phyloP scores from a whole-genome alignment of 2,797 vertebrate genomes.

The Phoebastria nigripes region DNA sequence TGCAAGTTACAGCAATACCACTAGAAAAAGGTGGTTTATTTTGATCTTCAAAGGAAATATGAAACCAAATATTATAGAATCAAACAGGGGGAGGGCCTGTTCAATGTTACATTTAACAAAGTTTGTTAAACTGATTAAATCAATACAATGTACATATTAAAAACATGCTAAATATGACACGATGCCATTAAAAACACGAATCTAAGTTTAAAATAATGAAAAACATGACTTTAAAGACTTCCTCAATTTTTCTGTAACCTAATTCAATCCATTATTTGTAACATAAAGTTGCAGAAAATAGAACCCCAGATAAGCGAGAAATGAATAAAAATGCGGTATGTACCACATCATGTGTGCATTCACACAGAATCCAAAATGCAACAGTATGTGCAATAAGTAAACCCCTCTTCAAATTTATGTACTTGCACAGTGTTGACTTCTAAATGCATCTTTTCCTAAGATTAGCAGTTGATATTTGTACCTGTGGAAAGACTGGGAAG shows the following conservation, averaged over 20 bases:
- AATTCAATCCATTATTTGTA: neutral
- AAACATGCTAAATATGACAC: neutral
- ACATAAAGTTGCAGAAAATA: neutral
- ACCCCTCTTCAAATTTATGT: neutral
- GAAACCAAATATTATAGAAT: neutral
- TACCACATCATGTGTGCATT: neutral
- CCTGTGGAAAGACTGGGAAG: neutral
- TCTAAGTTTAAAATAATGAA: neutral
- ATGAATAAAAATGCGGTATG: neutral
- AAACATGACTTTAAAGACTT: neutral
- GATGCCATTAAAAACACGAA: neutral
- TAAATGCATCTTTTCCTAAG: neutral
- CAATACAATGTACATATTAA: neutral
- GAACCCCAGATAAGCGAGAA: neutral
- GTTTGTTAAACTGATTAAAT: neutral
- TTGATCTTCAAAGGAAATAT: neutral
- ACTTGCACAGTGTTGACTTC: neutral
- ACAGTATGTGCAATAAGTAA: neutral
- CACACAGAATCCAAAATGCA: neutral
- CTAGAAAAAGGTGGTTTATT: neutral
- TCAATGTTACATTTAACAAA: neutral
- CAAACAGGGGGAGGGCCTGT: neutral
- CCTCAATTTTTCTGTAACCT: neutral
- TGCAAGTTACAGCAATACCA: neutral
- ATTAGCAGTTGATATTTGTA: neutral